Conservation (phyloP, 2,113 vertebrate genomes). For the Anhinga anhinga region DNA sequence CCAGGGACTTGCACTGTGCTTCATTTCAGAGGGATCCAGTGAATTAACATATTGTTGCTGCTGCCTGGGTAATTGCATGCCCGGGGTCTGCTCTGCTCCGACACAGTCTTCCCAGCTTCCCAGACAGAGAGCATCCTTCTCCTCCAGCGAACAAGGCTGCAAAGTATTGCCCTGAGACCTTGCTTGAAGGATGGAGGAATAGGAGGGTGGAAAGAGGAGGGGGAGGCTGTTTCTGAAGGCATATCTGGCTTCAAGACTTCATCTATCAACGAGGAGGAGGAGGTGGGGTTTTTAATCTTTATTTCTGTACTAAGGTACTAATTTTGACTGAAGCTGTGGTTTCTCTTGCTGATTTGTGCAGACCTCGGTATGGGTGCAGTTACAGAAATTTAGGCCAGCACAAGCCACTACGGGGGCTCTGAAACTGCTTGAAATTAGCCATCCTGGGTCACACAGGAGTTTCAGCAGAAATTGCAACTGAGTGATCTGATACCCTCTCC, state of each 20-base stretch:
- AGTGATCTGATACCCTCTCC: not conserved
- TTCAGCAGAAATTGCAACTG: constrained; percentile 37
- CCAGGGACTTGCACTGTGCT: constrained; percentile 46
- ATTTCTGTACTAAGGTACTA: not conserved
- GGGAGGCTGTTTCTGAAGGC: not conserved
- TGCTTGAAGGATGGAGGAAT: not conserved
- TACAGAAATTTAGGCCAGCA: not conserved
- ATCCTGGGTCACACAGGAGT: not conserved
- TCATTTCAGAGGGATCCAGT: constrained; percentile 53
- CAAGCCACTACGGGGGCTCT: not conserved
- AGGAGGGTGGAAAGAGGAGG: not conserved
- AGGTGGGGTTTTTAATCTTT: not conserved
- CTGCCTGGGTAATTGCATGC: constrained; percentile 52
- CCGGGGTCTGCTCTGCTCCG: not conserved
- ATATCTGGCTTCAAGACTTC: not conserved
- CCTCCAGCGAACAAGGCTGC: constrained; percentile 25
- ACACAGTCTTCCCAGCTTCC: not conserved
- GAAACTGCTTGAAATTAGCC: constrained; percentile 30
- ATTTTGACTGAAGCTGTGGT: not conserved
- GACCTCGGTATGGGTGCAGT: not conserved
- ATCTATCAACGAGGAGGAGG: not conserved
- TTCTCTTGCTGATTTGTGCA: not conserved
- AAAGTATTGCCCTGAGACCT: constrained; percentile 27
- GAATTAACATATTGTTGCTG: constrained; percentile 68
- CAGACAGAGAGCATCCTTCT: constrained; percentile 64